Base-by-base conservation (phyloP, 2,888 invertebrate genomes). In the Athripsodes cinereus region DNA sequence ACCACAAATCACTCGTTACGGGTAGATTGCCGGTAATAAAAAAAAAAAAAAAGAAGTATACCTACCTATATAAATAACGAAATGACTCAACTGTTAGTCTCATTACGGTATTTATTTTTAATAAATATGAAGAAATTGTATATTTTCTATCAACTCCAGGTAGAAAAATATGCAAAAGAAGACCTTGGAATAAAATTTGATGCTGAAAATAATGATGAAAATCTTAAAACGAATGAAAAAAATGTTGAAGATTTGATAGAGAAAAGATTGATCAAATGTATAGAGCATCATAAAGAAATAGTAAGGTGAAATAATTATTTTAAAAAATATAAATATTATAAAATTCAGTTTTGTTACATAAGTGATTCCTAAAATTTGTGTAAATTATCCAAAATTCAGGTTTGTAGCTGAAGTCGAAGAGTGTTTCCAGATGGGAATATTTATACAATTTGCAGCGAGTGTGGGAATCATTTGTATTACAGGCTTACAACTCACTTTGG, bases 371-470 rank as follows among this genome's bases (percentile, higher is more conserved):
- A n/a, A n/a, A n/a, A n/a, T n/a, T n/a, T n/a, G n/a, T n/a, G n/a
- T n/a, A n/a, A n/a, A n/a, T n/a, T n/a, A n/a, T n/a, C n/a, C n/a
- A n/a, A n/a, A n/a, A n/a, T n/a, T n/a, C n/a, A 82, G 78, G 53
- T 75, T 78, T 55, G 73, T 78, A 22, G 67, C 71, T 56, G 67
- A 71, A 22, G 73, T 80, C 46, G 79, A 81, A 64, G 66, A 74
- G 40, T 75, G 77, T 1, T 78, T 76, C 47, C 80, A 81, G 31
- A 70, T 71, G 1, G 75, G 78, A 51, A 79, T 81, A 63, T 74
- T 81, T 64, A 78, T 79, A 22, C 82, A 82, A 66, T 69, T 82
- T 53, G 67, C 74, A n/a, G 78, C 78, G 19, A 77, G 81, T 1
- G 79, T 74, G 5, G 71, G 67, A 1, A 76, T 77, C 5, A 74